Base-by-base conservation (phyloP, 2,797 vertebrate species). In the Fistularia tabacaria region DNA sequence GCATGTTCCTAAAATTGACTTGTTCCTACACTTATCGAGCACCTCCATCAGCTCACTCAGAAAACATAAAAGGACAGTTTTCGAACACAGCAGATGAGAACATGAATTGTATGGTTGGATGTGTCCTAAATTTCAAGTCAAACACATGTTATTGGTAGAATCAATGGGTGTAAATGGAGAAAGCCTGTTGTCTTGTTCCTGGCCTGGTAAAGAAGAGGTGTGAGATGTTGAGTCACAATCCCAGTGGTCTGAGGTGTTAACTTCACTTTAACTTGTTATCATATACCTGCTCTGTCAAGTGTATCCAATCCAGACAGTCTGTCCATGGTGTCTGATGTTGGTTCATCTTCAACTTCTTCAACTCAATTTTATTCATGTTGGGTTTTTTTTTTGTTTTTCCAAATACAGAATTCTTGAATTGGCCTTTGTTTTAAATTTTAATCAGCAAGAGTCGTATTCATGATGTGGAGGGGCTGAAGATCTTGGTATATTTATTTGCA, bases 111-210 rank as follows among this genome's bases (percentile, higher is more conserved):
- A 84, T 61, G 62, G 49, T 78, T 70, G 62, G 55, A 67, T 52
- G 75, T 85, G 78, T 82, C 72, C 66, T 71, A 82, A 82, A 88
- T 57, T 73, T 81, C 56, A 77, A 86, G 82, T 84, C 64, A 76
- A 84, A 90, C 86, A 88, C 74, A 73, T 87, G 83, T 90, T 77
- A 42, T 51, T 52, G 79, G 79, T 72, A 80, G 85, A 89, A 91
- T 91, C 88, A 85, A 88, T 90, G 77, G 62, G 79, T 77, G 81
- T 80, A 90, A 92, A 91, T 91, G 90, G 89, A 91, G 69, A 88
- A 92, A 87, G 77, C 85, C 68, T 91, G 90, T 92, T 60, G 38
- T 73, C 69, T 82, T 81, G 79, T 87, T 77, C 54, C 51, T 36
- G 71, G 39, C 49, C 62, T 83, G 73, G 68, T 79, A 66, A 71